Base-by-base conservation (phyloP, 2,113 vertebrate genomes). In the Lycaon pictus region DNA sequence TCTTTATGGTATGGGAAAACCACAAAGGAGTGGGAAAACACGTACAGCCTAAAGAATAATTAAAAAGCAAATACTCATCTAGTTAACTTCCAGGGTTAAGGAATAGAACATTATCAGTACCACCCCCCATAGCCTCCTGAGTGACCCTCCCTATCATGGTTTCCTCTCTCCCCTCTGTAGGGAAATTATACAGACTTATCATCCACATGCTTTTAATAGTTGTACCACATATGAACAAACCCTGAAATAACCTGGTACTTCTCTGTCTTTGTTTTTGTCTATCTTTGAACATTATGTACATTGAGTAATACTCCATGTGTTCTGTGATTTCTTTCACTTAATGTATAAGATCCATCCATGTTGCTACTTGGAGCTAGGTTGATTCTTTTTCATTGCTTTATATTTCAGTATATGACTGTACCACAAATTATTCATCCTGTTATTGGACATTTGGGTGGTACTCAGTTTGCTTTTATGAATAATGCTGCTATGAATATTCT, bases 241-340 rank as follows among this genome's bases (percentile, higher is more conserved):
- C 37, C 37, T 37, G 88, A 79, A 56, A 63, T 91, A 25, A 9
- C 29, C 17, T 56, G 48, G 3, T 35, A 72, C 6, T 48, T 69
- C 43, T 71, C 25, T 76, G 10, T 60, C 67, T n/a, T 79, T 72
- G 71, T 56, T 87, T 79, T 81, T 5, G 11, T 25, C 25, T 74
- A 35, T 51, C 62, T 96, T 95, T 83, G 23, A 87, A 79, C 12
- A 67, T 90, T 88, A 90, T 83, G 9, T 83, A 88, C 83, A 60
- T 74, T 63, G 20, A 79, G 65, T 77, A 87, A 69, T 72, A 72
- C 8, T 90, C 29, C 35, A 5, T 96, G 16, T 56, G 43, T 76
- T 88, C 43, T 94, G 27, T 90, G 27, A 60, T 60, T 86, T 86
- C n/a, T 85, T 96, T 86, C 8, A 86, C 35, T 90, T 93, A 71